Evolutionary conservation across 2,888 invertebrate species (phyloP), one percentile per base, ranked within the genome.

Genomic region (Reticulitermes lucifugus): DNA sequence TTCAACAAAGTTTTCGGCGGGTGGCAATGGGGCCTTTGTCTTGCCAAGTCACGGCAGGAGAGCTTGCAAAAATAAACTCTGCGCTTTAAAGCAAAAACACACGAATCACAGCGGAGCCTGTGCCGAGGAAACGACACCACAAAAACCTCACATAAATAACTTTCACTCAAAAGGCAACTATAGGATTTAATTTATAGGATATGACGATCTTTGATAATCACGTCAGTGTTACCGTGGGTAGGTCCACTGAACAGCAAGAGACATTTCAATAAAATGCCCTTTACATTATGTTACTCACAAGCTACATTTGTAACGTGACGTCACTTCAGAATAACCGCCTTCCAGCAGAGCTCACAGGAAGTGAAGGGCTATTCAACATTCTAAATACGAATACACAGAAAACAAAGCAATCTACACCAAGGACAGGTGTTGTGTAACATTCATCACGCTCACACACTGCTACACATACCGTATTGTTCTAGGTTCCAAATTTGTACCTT

Each of bases 51-150:
- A 25, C 65, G n/a, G 65, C 5, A 25, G 65, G 65, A 65, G 65
- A 65, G n/a, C 65, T 65, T 65, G 65, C 65, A 65, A 65, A 65
- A 65, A 65, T 65, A 65, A 65, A 65, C 65, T 65, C 65, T 25
- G 25, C 65, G n/a, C 65, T 65, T 65, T n/a, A 65, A 25, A 65
- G 65, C 4, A 25, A 65, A 65, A 65, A 4, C 65, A 65, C 65
- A 25, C 10, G n/a, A n/a, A 25, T 65, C 65, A 25, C 12, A 65
- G 65, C 65, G 65, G 9, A 65, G 65, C 65, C n/a, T 65, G 25
- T 25, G 65, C 6, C n/a, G n/a, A 25, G 65, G 7, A 65, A 65
- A 25, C 65, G 65, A 65, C 65, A 65, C 65, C 14, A 5, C 1
- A 65, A 65, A 65, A 65, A 65, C 60, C 12, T n/a, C n/a, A 65